Conservation (phyloP, 1,140 invertebrate genomes). For the Eciton burchellii region DNA sequence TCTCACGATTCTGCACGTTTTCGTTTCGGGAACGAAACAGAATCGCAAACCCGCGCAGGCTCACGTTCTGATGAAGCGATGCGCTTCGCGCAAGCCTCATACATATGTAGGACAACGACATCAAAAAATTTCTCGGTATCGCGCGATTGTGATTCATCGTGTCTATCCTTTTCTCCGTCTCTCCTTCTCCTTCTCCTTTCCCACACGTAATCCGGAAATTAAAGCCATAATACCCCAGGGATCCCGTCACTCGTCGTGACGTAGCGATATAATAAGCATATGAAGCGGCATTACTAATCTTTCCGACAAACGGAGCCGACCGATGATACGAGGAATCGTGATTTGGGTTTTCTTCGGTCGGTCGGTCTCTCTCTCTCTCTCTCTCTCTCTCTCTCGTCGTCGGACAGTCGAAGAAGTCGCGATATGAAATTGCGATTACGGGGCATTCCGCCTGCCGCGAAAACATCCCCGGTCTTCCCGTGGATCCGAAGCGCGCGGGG, state of each 20-base stretch:
- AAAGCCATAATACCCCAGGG: neutral
- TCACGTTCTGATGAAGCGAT: neutral
- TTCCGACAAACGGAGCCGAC: constrained; percentile 20
- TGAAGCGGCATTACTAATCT: constrained; percentile 38
- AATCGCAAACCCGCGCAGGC: too few species aligned
- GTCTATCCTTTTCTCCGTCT: constrained; percentile 42
- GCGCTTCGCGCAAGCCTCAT: neutral
- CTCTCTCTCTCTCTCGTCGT: constrained; percentile 1
- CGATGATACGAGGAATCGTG: constrained; percentile 15
- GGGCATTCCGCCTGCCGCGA: neutral
- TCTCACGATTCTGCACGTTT: neutral
- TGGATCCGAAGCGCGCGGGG: neutral
- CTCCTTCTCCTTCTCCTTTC: constrained; percentile 22
- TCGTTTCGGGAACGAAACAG: neutral
- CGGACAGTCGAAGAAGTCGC: constrained; percentile 1
- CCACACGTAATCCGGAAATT: neutral
- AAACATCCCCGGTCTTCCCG: neutral
- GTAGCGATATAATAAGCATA: neutral
- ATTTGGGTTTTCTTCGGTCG: constrained; percentile 15
- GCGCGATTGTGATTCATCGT: constrained; percentile 57
- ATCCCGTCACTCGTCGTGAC: neutral
- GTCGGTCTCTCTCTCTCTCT: too few species aligned
- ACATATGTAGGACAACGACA: constrained; percentile 1
- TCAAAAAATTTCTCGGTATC: constrained; percentile 60
- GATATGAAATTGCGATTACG: constrained; percentile 18